Percentiles rank a stretch among this genome's conserved stretches.
Conservation (phyloP, 2,113 vertebrate species). For the Embiotoca jacksoni region DNA sequence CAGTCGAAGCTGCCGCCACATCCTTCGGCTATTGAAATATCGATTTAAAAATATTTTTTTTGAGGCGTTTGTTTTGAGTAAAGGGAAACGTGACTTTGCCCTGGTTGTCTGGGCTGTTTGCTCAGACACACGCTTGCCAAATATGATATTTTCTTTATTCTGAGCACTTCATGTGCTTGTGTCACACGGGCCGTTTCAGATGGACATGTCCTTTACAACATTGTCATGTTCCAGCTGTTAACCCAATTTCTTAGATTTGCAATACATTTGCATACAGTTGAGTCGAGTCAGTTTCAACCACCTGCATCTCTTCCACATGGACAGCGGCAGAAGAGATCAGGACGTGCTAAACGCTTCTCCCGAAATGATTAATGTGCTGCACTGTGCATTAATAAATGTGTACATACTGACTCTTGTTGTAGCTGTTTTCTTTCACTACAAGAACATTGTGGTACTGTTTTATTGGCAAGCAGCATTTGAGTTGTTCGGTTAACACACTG, state of each 20-base stretch:
- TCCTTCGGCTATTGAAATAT: conserved; percentile 15
- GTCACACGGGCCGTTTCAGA: neutral
- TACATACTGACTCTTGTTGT: conserved; percentile 41
- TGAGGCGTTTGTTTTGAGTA: neutral
- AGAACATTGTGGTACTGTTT: neutral
- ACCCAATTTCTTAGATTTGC: neutral
- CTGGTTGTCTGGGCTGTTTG: neutral
- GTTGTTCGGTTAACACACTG: no score
- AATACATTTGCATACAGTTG: neutral
- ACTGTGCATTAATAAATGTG: conserved; percentile 74
- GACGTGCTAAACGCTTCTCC: conserved; percentile 15
- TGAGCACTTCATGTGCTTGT: conserved; percentile 11
- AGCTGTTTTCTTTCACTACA: conserved; percentile 15
- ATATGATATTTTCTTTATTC: neutral
- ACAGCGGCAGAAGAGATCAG: neutral
- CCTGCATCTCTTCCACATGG: neutral
- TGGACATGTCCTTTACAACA: neutral
- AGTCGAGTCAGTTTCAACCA: neutral
- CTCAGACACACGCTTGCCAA: neutral
- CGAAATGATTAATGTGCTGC: conserved; percentile 46
- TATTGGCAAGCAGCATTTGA: no score
- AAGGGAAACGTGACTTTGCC: neutral
- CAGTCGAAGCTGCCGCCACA: no score
- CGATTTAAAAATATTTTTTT: conserved; percentile 20
- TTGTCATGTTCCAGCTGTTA: conserved; percentile 1